phyloP scores from a whole-genome alignment of 2,888 invertebrate genomes.

The Fabriciana adippe region DNA sequence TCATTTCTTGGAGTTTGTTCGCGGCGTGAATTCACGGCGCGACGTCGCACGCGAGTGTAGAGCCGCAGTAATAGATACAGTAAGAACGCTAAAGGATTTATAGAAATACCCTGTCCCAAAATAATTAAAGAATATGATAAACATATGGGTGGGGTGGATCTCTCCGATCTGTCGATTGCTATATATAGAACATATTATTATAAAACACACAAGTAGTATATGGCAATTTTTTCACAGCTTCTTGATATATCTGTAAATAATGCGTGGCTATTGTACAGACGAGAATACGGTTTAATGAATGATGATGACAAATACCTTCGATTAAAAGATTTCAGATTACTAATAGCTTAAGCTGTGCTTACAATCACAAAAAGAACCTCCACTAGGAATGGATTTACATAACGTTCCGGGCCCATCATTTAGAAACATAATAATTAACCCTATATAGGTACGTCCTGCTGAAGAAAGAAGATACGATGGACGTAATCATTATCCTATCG shows the following conservation, averaged over 20 bases:
- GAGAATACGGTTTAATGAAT: slow-evolving; percentile 5
- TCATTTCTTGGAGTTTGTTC: no score
- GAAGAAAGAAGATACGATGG: slow-evolving; percentile 8
- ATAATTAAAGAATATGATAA: slow-evolving; percentile 27
- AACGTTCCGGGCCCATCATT: not conserved
- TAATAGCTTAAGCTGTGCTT: slow-evolving; percentile 20
- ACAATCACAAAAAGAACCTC: not conserved
- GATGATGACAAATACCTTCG: slow-evolving; percentile 19
- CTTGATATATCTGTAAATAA: slow-evolving; percentile 42
- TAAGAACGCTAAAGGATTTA: slow-evolving; percentile 37
- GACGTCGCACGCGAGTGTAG: no score
- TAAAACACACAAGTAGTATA: slow-evolving; percentile 46
- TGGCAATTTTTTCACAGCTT: slow-evolving; percentile 46
- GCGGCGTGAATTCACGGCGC: no score
- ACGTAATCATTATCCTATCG: slow-evolving; percentile 15
- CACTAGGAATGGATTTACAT: no score
- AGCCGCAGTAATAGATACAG: slow-evolving; percentile 44
- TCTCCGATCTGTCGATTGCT: slow-evolving; percentile 29
- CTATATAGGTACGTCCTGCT: slow-evolving; percentile 6
- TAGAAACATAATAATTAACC: slow-evolving; percentile 10
- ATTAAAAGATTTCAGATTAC: slow-evolving; percentile 22
- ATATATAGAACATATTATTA: slow-evolving; percentile 32
- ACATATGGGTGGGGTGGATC: slow-evolving; percentile 37
- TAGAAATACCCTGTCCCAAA: slow-evolving; percentile 42
- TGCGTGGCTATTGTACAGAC: slow-evolving; percentile 27